Conservation (phyloP, 2,113 vertebrate species). For the Enhydra lutris region DNA sequence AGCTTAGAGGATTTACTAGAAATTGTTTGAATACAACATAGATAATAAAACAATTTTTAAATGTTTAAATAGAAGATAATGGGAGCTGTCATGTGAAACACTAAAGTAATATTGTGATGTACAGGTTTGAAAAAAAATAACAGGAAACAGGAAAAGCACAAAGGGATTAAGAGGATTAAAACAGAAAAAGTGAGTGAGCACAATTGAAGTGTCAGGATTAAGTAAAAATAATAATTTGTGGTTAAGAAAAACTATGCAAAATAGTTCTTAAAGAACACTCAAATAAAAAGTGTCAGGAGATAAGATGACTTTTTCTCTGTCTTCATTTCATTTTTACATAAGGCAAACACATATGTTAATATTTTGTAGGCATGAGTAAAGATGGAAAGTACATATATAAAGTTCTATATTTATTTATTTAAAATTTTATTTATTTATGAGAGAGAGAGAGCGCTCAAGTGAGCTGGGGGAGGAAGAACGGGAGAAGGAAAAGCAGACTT, state of each 20-base stretch:
- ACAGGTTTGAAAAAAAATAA: not conserved
- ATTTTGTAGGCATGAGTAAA: not conserved
- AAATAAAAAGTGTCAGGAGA: not conserved
- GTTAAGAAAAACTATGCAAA: not conserved
- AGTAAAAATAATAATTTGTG: not conserved
- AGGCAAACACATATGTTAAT: not conserved
- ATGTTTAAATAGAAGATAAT: not conserved
- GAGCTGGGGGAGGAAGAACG: not conserved
- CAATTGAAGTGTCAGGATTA: not conserved
- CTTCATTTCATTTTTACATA: not conserved
- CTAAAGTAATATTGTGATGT: not conserved
- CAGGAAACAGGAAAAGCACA: not conserved
- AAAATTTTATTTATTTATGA: not conserved
- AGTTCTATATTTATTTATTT: not conserved
- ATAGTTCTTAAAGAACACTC: not conserved
- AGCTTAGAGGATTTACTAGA: not conserved
- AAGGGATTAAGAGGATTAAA: not conserved
- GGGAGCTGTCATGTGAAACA: not conserved
- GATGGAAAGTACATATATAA: not conserved
- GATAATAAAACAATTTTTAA: not conserved
- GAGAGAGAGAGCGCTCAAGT: not conserved
- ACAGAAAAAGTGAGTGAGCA: not conserved
- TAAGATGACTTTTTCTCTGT: not conserved
- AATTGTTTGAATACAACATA: not conserved
- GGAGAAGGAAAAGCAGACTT: not conserved